Base-by-base conservation (phyloP, 2,888 invertebrate genomes). In the Diadegma fenestrale region DNA sequence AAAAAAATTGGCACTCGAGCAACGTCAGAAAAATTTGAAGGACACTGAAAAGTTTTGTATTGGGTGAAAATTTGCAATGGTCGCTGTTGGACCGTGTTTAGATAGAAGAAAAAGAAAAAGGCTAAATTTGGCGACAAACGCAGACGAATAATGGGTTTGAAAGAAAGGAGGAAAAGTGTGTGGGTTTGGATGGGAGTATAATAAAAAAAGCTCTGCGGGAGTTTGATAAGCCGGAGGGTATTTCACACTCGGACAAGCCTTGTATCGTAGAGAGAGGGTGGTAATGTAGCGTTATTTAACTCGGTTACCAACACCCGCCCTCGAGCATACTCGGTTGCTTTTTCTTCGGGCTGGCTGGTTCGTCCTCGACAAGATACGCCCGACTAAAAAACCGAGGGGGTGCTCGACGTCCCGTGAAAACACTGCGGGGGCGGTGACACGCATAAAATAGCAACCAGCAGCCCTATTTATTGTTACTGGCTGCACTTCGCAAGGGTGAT, bases 261-360 rank as follows among this genome's bases (percentile, higher is more conserved):
- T 89, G 91, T 91, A 91, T 91, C 90, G 90, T 26, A 63, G 85
- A 85, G 85, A 85, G 86, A 91, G 92, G 91, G 91, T 92, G 93
- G 91, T 91, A 91, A 93, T 92, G 92, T 93, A 92, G 92, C 93
- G 93, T 93, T 93, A 93, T 93, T 93, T 93, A 93, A 93, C 93
- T 93, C 91, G 91, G 92, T 93, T 93, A 93, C 89, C 71, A 81
- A 84, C 85, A 88, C 85, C 84, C 88, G 86, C 85, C 80, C 86
- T 58, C 78, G 86, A 37, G 33, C 75, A 37, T 68, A 48, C 77
- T 75, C 37, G 51, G 64, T 51, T 73, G 81, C 45, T 72, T 37
- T 37, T 71, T 71, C 85, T 63, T n/a, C 22, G 19, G 66, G 17
- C 68, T 66, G 76, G 73, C 78, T 64, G 54, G 54, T 69, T 22